Evolutionary conservation across 2,888 invertebrate species (phyloP).

Genomic region (Cantharis rustica): DNA sequence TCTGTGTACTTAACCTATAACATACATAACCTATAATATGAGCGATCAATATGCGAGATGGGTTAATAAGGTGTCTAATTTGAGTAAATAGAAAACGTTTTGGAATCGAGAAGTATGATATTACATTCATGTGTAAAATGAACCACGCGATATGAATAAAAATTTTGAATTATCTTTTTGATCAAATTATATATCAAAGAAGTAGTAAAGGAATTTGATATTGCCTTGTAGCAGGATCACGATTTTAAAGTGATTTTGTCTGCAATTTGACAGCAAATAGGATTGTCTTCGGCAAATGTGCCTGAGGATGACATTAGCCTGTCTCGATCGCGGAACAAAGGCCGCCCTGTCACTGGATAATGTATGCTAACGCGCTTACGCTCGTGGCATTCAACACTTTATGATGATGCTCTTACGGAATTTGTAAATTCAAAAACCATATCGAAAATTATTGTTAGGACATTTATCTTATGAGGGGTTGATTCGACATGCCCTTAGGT

Average conservation of each 20-base stretch:
- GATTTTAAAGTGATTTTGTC: constrained; percentile 51
- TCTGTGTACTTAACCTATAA: neutral
- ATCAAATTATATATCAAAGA: neutral
- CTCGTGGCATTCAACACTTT: constrained; percentile 53
- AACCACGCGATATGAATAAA: neutral
- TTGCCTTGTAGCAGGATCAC: constrained; percentile 9
- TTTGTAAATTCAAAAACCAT: constrained; percentile 37
- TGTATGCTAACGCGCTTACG: constrained; percentile 57
- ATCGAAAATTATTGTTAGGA: constrained; percentile 29
- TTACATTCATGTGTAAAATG: neutral
- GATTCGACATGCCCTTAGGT: constrained; percentile 16
- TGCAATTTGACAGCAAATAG: constrained; percentile 56
- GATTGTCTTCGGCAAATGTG: constrained; percentile 55
- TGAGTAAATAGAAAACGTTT: neutral
- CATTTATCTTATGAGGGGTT: constrained; percentile 20
- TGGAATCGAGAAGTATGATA: neutral
- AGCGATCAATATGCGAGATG: neutral
- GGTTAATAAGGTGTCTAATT: neutral
- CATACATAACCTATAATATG: neutral
- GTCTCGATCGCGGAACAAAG: constrained; percentile 55
- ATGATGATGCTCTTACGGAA: constrained; percentile 43
- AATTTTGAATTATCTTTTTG: neutral
- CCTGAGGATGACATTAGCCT: constrained; percentile 56
- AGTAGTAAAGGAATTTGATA: neutral
- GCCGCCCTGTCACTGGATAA: constrained; percentile 56